Evolutionary conservation across 2,797 vertebrate genomes (phyloP).

Genomic region (Premnoplex brunnescens): DNA sequence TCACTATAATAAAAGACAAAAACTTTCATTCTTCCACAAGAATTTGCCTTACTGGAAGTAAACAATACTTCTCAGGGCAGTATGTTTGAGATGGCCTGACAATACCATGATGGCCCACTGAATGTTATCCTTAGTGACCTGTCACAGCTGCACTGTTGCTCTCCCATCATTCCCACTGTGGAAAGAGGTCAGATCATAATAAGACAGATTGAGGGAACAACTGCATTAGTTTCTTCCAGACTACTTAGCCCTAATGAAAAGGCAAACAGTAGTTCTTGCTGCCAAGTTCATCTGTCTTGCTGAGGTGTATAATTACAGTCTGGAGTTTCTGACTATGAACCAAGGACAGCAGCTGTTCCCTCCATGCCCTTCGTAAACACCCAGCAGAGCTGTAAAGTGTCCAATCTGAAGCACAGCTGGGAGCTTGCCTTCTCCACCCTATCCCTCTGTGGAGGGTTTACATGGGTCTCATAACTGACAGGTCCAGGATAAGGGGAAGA

Average conservation of each 20-base stretch:
- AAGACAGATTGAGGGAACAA: not conserved
- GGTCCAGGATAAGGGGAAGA: not conserved
- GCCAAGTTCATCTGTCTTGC: slow-evolving; percentile 19
- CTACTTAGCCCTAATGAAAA: slow-evolving; percentile 27
- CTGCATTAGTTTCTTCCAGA: not conserved
- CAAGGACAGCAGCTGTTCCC: slow-evolving; percentile 16
- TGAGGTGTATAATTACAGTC: slow-evolving; percentile 56
- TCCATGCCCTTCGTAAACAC: not conserved
- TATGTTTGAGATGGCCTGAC: not conserved
- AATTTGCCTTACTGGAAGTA: not conserved
- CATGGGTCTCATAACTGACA: not conserved
- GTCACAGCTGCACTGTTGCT: not conserved
- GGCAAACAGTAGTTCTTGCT: not conserved
- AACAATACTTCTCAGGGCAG: not conserved
- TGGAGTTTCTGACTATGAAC: slow-evolving; percentile 17
- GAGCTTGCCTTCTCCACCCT: not conserved
- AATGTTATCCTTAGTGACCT: not conserved
- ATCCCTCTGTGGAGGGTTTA: not conserved
- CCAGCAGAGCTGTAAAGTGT: slow-evolving; percentile 46
- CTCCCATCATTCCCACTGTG: not conserved
- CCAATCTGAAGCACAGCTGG: not conserved
- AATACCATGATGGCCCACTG: not conserved
- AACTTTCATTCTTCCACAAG: not conserved
- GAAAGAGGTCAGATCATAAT: not conserved
- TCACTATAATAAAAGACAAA: not conserved